Evolutionary conservation across 2,113 vertebrate genomes (phyloP), one percentile per base, ranked within the genome.

Genomic region (Corythornis vintsioides): DNA sequence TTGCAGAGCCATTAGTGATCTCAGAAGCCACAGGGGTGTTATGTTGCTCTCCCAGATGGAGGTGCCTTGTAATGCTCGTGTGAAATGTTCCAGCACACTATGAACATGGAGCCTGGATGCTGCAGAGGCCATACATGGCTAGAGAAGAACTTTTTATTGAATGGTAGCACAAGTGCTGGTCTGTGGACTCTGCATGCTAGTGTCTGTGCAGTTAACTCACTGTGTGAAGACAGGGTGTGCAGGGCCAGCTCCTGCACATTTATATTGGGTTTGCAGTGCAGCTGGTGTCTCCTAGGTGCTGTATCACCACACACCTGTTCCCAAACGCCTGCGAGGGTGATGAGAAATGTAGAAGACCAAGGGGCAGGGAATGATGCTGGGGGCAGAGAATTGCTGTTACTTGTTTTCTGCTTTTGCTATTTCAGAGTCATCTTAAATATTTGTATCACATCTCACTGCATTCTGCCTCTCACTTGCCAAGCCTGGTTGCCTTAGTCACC

Each of bases 401-500:
- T 69, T 83, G 26, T 79, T 89, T 25, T 76, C 42, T 83, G 31
- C n/a, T 75, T 86, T 72, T 72, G 59, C 61, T 94, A 3, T 89
- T 81, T 78, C 72, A 70, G 53, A 91, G 50, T 60, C 18, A 45
- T 79, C 33, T 89, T 38, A 70, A 95, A 70, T 89, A 80, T 92
- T 94, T 92, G 55, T 87, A 16, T 89, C 72, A 13, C 50, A 53
- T 93, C 71, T 92, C 53, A 10, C 43, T 85, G 47, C 5, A 3
- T 93, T 91, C 66, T 87, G 67, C 8, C 7, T 69, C 83, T 95
- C 86, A 31, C 87, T 92, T 93, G 76, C 86, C 83, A 87, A 65
- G 76, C 52, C 75, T 94, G 82, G 92, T 96, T 97, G 93, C 93
- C 86, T 90, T 96, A 95, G 96, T 92, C 89, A 95, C 92, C 67